These are phyloP conservation scores for Cephus runcator DNA, from an alignment of 2,888 invertebrate species.

Conservation along the genomic window DNA sequence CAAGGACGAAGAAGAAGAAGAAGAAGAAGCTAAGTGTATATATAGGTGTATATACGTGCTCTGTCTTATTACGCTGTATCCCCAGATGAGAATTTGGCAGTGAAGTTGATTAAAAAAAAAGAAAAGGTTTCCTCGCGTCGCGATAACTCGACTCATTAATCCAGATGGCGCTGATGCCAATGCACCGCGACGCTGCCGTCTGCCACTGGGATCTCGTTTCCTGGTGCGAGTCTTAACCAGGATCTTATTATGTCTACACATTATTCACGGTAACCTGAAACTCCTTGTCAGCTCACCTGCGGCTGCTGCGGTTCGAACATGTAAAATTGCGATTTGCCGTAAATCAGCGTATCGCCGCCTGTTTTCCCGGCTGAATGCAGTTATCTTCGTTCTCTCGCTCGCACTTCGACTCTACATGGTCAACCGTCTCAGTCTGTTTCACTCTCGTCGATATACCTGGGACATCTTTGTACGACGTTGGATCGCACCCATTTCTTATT, in stretches of 20 bases:
- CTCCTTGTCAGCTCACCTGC: constrained; percentile 24
- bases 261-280: constrained; percentile 24
- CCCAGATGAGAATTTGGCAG: constrained; percentile 22
- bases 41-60: not conserved
- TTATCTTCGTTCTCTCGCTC: constrained; percentile 15
- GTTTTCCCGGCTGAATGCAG: constrained; percentile 37
- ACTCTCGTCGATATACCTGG: not conserved
- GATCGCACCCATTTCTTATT: not conserved
- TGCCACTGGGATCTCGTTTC: constrained; percentile 7
- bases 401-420: not conserved
- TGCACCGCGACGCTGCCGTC: constrained; percentile 24
- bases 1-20: not conserved
- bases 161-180: constrained; percentile 34
- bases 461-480: not conserved
- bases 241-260: constrained; percentile 53
- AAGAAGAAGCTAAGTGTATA: not conserved
- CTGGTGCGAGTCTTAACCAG: constrained; percentile 48
- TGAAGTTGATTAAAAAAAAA: constrained; percentile 39
- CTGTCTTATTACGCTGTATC: not conserved
- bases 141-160: constrained; percentile 44
- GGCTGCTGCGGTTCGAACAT: not conserved
- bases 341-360: constrained; percentile 39
- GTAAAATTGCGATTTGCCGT: constrained; percentile 30
- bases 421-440: not conserved
- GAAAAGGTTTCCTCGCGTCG: constrained; percentile 21